A percentile compares a stretch with the other conserved stretches of the same genome.
Evolutionary conservation across 2,888 invertebrate species (phyloP).

Genomic region (Brenthis ino): DNA sequence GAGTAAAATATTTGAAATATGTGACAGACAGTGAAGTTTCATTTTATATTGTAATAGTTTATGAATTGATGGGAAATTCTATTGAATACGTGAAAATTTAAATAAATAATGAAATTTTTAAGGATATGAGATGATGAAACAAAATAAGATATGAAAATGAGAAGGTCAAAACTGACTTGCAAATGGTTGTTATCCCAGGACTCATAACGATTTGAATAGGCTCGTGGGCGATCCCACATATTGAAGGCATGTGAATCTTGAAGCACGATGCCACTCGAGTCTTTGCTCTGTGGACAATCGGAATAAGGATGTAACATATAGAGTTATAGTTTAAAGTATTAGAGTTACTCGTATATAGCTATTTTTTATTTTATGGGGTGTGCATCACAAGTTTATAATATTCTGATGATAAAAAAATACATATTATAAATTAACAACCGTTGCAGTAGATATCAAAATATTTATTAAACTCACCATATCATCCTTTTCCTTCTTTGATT

Average conservation of each 20-base stretch:
- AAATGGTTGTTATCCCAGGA: constrained; percentile 85
- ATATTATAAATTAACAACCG: neutral
- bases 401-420: no score
- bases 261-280: constrained; percentile 84
- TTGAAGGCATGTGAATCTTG: constrained; percentile 86
- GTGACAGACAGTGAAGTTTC: no score
- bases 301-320: constrained; percentile 14
- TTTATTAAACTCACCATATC: constrained; percentile 84
- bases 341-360: neutral
- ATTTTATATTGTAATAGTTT: no score
- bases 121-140: neutral
- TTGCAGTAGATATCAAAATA: neutral
- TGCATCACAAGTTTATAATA: neutral
- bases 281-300: constrained; percentile 85
- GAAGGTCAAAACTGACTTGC: constrained; percentile 65
- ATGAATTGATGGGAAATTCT: neutral
- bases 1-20: no score
- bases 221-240: constrained; percentile 91
- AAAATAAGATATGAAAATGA: constrained; percentile 12
- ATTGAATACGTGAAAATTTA: neutral
- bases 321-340: neutral
- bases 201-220: constrained; percentile 91
- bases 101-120: neutral
- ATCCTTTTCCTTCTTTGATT: constrained; percentile 86
- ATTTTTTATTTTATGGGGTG: neutral